phyloP scores from a whole-genome alignment of 2,113 vertebrate genomes.

The Amblyopsis rosae region DNA sequence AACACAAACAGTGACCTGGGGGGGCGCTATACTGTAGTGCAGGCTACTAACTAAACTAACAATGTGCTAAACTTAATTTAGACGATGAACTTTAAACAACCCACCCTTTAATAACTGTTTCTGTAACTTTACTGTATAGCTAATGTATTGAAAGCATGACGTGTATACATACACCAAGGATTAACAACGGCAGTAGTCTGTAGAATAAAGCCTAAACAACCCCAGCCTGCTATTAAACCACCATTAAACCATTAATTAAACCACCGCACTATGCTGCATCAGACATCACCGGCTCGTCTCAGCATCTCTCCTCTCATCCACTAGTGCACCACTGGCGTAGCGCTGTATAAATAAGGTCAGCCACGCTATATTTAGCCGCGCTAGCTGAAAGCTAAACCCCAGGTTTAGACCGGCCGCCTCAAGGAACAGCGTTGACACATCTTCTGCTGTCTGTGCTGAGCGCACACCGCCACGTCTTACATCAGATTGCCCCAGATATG shows the following conservation, averaged over 20 bases:
- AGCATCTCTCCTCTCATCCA: background rate
- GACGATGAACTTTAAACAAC: too few species aligned
- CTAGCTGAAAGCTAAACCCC: constrained; percentile 61
- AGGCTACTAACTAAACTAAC: too few species aligned
- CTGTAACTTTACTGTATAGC: too few species aligned
- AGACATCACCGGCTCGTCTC: constrained; percentile 22
- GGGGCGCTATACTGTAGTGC: too few species aligned
- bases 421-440: constrained; percentile 59
- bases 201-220: background rate
- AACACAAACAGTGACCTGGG: too few species aligned
- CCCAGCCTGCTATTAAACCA: too few species aligned
- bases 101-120: too few species aligned
- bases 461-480: constrained; percentile 38
- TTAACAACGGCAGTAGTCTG: background rate
- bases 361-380: constrained; percentile 64
- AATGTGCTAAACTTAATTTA: too few species aligned
- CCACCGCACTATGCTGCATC: background rate
- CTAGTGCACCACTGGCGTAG: constrained; percentile 12
- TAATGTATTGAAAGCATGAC: too few species aligned
- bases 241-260: too few species aligned
- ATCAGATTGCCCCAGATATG: constrained; percentile 66
- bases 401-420: constrained; percentile 61
- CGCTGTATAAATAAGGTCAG: constrained; percentile 61
- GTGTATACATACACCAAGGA: too few species aligned
- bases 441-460: constrained; percentile 40